A percentile compares a stretch with the other conserved stretches of the same genome.
phyloP scores from a whole-genome alignment of 2,888 invertebrate genomes.

The Drosophila helvetica region DNA sequence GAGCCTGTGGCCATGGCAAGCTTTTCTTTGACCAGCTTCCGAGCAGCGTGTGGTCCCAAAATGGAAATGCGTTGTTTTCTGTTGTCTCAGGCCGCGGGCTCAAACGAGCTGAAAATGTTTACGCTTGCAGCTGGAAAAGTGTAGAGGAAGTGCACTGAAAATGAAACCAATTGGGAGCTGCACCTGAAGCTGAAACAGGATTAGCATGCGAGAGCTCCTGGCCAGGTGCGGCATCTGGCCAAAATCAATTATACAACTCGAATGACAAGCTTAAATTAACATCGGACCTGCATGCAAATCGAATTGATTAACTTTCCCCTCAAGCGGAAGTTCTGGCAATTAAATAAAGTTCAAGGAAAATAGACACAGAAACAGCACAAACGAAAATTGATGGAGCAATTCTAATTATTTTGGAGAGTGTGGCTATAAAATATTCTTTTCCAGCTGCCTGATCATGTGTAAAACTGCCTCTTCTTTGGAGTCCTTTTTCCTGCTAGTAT shows the following conservation, averaged over 20 bases:
- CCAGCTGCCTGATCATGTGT: slow-evolving; percentile 53
- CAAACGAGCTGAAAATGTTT: slow-evolving; percentile 10
- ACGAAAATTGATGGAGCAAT: slow-evolving; percentile 20
- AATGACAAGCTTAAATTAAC: neutral
- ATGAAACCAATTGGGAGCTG: neutral
- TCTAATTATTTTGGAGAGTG: slow-evolving; percentile 40
- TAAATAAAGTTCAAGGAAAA: slow-evolving; percentile 21
- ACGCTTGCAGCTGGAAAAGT: slow-evolving; percentile 3
- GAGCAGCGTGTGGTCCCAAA: slow-evolving; percentile 6
- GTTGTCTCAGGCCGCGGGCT: slow-evolving; percentile 23
- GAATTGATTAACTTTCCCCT: neutral
- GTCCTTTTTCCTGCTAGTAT: neutral
- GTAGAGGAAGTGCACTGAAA: slow-evolving; percentile 6
- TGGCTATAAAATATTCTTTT: slow-evolving; percentile 31
- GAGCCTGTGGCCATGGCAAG: slow-evolving; percentile 21
- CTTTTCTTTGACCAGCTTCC: slow-evolving; percentile 28
- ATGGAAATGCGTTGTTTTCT: slow-evolving; percentile 40
- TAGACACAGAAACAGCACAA: slow-evolving; percentile 7
- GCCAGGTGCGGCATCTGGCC: neutral
- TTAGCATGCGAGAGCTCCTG: neutral
- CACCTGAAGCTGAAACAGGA: neutral
- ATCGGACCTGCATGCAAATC: neutral
- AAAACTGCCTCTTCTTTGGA: slow-evolving; percentile 50
- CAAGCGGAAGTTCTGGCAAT: neutral
- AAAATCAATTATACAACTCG: neutral